These are phyloP conservation scores for Colaptes auratus DNA, from an alignment of 2,113 vertebrate species.

Conservation along the genomic window DNA sequence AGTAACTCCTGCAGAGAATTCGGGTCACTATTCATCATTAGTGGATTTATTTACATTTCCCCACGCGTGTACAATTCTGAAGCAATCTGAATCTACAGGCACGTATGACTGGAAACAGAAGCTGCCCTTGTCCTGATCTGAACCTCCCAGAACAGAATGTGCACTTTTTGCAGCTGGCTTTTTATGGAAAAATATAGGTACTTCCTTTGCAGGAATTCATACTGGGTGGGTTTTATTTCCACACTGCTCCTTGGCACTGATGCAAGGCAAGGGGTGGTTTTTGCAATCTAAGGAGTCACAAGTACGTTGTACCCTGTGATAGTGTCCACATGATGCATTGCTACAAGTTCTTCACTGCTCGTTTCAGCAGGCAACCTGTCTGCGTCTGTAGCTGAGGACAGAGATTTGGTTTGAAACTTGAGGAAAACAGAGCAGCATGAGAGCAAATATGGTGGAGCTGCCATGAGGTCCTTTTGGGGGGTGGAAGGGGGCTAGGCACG, in stretches of 20 bases:
- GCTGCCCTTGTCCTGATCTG: not conserved
- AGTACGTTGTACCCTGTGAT: not conserved
- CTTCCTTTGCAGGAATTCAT: slow-evolving; percentile 10
- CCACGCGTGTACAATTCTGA: not conserved
- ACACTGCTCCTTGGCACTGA: not conserved
- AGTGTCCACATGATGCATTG: not conserved
- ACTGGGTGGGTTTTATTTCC: not conserved
- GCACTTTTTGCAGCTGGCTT: not conserved
- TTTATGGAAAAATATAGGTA: not conserved
- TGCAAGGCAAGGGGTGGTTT: not conserved
- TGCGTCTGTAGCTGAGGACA: not conserved
- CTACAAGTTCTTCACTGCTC: not conserved
- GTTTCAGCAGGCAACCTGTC: not conserved
- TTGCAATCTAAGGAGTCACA: not conserved
- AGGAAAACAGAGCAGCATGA: fast-evolving
- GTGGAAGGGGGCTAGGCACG: no score
- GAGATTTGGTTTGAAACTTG: not conserved
- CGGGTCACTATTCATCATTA: not conserved
- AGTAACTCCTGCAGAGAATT: not conserved
- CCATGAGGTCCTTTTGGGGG: fast-evolving
- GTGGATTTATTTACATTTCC: not conserved
- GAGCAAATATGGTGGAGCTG: not conserved
- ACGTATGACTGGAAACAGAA: not conserved
- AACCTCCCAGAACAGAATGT: not conserved
- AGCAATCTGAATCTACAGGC: not conserved